Base-by-base conservation (phyloP, 2,113 vertebrate species). In the Heliornis fulica region DNA sequence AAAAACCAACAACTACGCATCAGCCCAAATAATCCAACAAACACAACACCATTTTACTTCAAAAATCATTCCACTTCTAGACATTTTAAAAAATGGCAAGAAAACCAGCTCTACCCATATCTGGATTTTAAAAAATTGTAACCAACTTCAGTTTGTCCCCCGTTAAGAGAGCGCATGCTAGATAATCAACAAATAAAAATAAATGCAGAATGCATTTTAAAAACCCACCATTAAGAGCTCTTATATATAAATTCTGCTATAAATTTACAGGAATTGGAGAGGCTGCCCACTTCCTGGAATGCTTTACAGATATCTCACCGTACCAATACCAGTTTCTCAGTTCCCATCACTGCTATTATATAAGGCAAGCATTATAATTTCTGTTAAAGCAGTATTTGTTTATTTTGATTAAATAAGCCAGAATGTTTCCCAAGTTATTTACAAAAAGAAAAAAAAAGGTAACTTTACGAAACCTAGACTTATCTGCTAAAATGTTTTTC, bases 401-500 rank as follows among this genome's bases (percentile, higher is more conserved):
- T 94, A 63, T 63, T 83, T 76, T 64, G 66, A 60, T 75, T 56
- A 89, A 96, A 90, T 25, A 96, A 90, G 15, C 23, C 48, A 90
- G 84, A 96, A 94, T 6, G 6, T 59, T 92, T 76, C 83, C 16
- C 88, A 83, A 96, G n/a, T 48, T 87, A 88, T 64, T 78, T 46
- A 20, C 18, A 46, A 46, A 43, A 43, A 43, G 21, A 46, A 46
- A 21, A 40, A 56, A 89, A 85, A 90, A 84, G 11, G 16, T 10
- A 34, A 61, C 31, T 63, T 71, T 41, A 90, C 23, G 50, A 90
- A 26, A 82, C n/a, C 63, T 83, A 86, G 70, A 64, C 57, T 51
- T 85, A 86, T 90, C 48, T 84, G 28, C 63, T 95, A 81, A 96
- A 94, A 97, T 78, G 20, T 76, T 95, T 92, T 70, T 78, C 63